Base-by-base conservation (phyloP, 2,888 invertebrate genomes). In the Cinara cedri region DNA sequence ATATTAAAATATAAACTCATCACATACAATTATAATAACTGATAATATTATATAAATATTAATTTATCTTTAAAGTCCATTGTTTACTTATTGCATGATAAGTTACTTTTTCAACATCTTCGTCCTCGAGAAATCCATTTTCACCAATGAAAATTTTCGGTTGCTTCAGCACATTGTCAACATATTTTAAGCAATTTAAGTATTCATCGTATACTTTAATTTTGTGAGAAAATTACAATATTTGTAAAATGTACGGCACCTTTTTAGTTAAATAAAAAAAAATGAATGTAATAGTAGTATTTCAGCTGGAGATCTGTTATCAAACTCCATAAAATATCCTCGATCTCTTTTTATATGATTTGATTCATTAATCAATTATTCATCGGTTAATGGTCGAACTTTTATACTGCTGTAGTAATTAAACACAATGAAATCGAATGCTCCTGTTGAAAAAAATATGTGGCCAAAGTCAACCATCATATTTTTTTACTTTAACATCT, bases 151-250 rank as follows among this genome's bases (percentile, higher is more conserved):
- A 26, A 26, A 68, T 51, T 26, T 51, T 68, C 26, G 68, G 26
- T n/a, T 68, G 26, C 9, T 51, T 68, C 26, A 68, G 49, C 1
- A n/a, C 26, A 1, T 19, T 13, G 11, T 26, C 26, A 10, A 49
- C 13, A 49, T n/a, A 68, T 68, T 26, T 68, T 9, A 68, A 19
- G n/a, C 49, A 51, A 26, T 68, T 68, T n/a, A 68, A 68, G 51
- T 51, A 68, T n/a, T 26, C 26, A 11, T 68, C 26, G 10, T 19
- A 26, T n/a, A 51, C 68, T n/a, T 68, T 34, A 2, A 46, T 46
- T 21, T 3, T n/a, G n/a, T n/a, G 34, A 63, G 1, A 62, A 4
- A 11, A 11, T n/a, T 4, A 34, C 6, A 34, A n/a, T n/a, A n/a
- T 10, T 9, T 3, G 14, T 19, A 6, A 19, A 34, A 63, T n/a